Conservation (phyloP, 2,797 vertebrate species). For the Borostomias antarcticus region DNA sequence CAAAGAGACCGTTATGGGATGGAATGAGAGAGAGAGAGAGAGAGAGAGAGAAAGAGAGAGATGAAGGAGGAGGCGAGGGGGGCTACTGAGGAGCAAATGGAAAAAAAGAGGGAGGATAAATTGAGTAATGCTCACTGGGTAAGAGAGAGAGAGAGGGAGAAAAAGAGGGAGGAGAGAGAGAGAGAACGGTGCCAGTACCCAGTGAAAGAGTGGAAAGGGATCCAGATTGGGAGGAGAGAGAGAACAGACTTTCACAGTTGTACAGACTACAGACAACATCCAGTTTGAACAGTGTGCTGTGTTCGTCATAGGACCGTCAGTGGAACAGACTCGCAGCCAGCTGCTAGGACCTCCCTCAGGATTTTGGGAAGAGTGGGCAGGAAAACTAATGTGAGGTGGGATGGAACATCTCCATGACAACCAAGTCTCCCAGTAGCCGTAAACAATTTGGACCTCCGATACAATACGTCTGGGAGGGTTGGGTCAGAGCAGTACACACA, state of each 20-base stretch:
- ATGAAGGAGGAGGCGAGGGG: too few relatives aligned
- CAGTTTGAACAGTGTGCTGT: conserved; percentile 59
- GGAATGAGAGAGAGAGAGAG: conserved; percentile 41
- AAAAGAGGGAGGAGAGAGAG: conserved; percentile 50
- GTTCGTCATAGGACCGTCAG: conserved; percentile 64
- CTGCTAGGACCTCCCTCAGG: conserved; percentile 49
- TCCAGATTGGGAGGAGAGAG: conserved; percentile 21
- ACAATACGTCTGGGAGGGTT: conserved; percentile 27
- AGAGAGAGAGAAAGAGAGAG: conserved; percentile 31
- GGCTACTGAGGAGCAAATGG: conserved; percentile 56
- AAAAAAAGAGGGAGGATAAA: conserved; percentile 67
- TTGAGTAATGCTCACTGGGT: conserved; percentile 66
- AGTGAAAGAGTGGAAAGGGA: conserved; percentile 22
- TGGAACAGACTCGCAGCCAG: conserved; percentile 55
- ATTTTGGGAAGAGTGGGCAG: conserved; percentile 56
- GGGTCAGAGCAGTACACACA: conserved; percentile 11
- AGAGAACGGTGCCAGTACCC: conserved; percentile 23
- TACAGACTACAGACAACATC: conserved; percentile 64
- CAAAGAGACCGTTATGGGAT: conserved; percentile 70
- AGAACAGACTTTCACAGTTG: conserved; percentile 46
- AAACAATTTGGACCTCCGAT: conserved; percentile 46
- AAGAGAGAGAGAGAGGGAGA: conserved; percentile 34
- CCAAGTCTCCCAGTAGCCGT: conserved; percentile 51
- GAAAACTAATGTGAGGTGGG: conserved; percentile 54
- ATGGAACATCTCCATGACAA: conserved; percentile 64